These are phyloP conservation scores for Heloderma charlesbogerti DNA, from an alignment of 2,113 vertebrate species.

Conservation along the genomic window DNA sequence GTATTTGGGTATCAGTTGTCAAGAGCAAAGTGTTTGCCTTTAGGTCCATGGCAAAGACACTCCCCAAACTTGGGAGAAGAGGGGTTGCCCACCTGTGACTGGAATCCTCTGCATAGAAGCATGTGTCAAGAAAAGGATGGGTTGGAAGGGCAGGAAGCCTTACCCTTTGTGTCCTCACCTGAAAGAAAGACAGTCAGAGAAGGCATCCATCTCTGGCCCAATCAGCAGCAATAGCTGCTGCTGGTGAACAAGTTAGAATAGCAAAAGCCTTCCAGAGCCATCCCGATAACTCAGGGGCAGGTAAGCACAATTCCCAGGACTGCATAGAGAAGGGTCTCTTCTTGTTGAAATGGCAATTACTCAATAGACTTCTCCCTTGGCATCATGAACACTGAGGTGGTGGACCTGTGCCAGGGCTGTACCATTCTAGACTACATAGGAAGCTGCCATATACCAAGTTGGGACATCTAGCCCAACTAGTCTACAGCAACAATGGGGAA, in stretches of 20 bases:
- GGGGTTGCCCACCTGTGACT: not conserved
- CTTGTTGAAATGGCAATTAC: not conserved
- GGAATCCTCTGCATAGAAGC: not conserved
- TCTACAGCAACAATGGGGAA: too few relatives aligned
- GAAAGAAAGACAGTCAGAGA: not conserved
- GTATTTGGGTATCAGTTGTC: not conserved
- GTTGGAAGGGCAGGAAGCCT: not conserved
- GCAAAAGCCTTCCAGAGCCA: not conserved
- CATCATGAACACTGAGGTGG: not conserved
- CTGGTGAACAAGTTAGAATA: conserved; percentile 2
- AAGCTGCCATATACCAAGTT: not conserved
- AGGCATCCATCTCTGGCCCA: not conserved
- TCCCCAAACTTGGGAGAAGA: not conserved
- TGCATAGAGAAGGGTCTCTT: not conserved
- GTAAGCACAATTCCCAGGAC: not conserved
- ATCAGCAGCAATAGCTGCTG: not conserved
- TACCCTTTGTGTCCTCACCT: not conserved
- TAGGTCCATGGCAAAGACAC: not conserved
- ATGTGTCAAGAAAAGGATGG: not conserved
- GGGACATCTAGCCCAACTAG: too few relatives aligned
- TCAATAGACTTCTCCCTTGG: not conserved
- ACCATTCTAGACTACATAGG: not conserved
- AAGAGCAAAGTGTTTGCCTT: not conserved
- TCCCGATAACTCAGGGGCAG: not conserved
- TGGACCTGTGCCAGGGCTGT: not conserved